Conservation (phyloP, 2,797 vertebrate genomes). For the Sebastes itinus region DNA sequence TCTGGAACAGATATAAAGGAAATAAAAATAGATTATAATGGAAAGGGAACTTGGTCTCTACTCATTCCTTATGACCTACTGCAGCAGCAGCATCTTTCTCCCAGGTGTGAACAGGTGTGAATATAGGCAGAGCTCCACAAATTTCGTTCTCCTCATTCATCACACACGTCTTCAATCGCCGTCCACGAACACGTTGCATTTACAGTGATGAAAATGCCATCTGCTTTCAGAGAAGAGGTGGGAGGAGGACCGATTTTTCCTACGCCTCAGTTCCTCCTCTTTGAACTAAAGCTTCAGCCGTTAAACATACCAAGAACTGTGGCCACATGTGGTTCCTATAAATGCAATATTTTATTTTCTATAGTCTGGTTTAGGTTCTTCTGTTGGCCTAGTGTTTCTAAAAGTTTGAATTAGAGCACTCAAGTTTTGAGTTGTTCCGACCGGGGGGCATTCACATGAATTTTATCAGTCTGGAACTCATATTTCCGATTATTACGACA, state of each 20-base stretch:
- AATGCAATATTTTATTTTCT: background rate
- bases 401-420: background rate
- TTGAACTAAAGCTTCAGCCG: slow-evolving; percentile 1
- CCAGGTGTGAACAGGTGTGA: slow-evolving; percentile 35
- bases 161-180: background rate
- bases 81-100: background rate
- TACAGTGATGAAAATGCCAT: slow-evolving; percentile 26
- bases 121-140: slow-evolving; percentile 15
- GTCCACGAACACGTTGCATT: background rate
- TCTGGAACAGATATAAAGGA: background rate
- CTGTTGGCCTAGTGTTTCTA: background rate
- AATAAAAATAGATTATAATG: background rate
- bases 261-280: slow-evolving; percentile 2
- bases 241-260: slow-evolving; percentile 4
- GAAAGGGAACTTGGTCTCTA: background rate
- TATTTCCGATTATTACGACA: no score
- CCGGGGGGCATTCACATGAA: no score
- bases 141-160: slow-evolving; percentile 16
- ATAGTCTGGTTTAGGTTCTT: no score
- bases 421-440: no score
- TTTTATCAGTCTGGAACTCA: no score
- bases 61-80: background rate
- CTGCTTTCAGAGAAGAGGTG: slow-evolving; percentile 44
- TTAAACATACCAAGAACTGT: background rate
- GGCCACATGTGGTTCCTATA: background rate